These are phyloP conservation scores for Pherbina coryleti DNA, from an alignment of 2,888 invertebrate genomes.

Conservation along the genomic window DNA sequence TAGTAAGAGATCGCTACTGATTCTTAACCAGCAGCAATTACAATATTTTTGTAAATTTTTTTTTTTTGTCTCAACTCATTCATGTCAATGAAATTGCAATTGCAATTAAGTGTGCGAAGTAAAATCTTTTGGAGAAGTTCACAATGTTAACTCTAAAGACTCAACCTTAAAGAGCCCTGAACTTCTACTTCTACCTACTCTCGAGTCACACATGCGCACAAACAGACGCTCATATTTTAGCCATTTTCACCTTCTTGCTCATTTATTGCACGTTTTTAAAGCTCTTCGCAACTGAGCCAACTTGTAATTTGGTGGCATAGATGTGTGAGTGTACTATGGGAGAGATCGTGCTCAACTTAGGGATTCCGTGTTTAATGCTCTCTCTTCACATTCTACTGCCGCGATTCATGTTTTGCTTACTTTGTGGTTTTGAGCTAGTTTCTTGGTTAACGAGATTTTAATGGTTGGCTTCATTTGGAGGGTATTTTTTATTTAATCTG, in stretches of 20 bases:
- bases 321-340: neutral
- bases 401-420: neutral
- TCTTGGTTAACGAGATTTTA: constrained; percentile 35
- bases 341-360: neutral
- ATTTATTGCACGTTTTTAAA: neutral
- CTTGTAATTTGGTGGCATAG: constrained; percentile 19
- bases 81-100: constrained; percentile 29
- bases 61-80: neutral
- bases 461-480: constrained; percentile 31
- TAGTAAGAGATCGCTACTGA: too few species aligned
- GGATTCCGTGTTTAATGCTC: neutral
- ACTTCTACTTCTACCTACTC: neutral
- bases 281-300: constrained; percentile 6
- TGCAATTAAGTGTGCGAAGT: constrained; percentile 21
- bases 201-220: neutral
- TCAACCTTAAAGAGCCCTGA: neutral
- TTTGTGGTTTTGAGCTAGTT: constrained; percentile 1
- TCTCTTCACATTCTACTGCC: neutral
- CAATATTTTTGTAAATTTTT: neutral
- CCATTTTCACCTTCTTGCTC: neutral
- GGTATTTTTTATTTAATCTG: constrained; percentile 36
- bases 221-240: neutral
- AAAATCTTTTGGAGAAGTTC: neutral
- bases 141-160: neutral
- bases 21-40: neutral